These are phyloP conservation scores for Drosophila nigromelanica DNA, from an alignment of 1,140 invertebrate genomes.

Conservation along the genomic window DNA sequence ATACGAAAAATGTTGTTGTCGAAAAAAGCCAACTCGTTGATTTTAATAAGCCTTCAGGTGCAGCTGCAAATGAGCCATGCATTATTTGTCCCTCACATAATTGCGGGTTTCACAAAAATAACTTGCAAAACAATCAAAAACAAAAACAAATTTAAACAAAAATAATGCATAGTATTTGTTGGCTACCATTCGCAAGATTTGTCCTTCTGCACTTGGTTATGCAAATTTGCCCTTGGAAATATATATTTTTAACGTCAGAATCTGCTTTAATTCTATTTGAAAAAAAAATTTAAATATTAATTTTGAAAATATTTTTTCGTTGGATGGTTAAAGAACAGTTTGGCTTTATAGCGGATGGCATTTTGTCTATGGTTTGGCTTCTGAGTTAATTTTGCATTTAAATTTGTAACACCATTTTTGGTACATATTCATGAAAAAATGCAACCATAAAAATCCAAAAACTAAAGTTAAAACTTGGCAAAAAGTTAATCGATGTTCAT, in stretches of 20 bases:
- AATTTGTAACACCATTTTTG: no score
- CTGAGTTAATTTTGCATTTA: not conserved
- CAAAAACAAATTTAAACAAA: slow-evolving; percentile 7
- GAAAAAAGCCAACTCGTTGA: slow-evolving; percentile 16
- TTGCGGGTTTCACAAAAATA: slow-evolving; percentile 62
- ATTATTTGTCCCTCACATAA: slow-evolving; percentile 64
- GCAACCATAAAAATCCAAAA: no score
- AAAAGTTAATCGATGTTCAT: no score
- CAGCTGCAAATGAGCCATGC: slow-evolving; percentile 75
- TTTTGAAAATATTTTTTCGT: not conserved
- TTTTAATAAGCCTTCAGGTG: slow-evolving; percentile 78
- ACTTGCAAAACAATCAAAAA: not conserved
- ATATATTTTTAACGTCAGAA: slow-evolving; percentile 2
- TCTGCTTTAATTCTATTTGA: not conserved
- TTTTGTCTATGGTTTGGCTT: not conserved
- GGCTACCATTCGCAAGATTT: slow-evolving; percentile 20
- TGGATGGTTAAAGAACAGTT: not conserved
- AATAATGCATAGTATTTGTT: slow-evolving; percentile 19
- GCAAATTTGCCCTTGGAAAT: slow-evolving; percentile 32
- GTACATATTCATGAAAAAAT: no score
- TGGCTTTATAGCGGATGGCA: not conserved
- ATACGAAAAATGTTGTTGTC: not conserved
- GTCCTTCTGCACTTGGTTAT: slow-evolving; percentile 30
- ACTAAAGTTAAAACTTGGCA: no score
- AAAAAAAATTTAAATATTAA: not conserved